Percentiles rank a stretch among this genome's conserved stretches.
phyloP scores from a whole-genome alignment of 2,797 vertebrate genomes.

The Caiman crocodilus region DNA sequence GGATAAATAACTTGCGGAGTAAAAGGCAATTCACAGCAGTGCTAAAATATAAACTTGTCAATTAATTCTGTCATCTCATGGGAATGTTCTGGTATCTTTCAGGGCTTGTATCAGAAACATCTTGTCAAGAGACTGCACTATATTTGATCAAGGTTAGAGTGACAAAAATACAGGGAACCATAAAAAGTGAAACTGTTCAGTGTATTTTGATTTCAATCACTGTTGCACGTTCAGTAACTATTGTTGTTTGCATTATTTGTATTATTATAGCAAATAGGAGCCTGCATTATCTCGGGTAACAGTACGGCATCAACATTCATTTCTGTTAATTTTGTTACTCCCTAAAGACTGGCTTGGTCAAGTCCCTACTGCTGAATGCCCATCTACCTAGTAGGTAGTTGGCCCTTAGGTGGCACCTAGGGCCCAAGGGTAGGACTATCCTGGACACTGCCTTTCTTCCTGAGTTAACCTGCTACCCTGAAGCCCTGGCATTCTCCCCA shows the following conservation, averaged over 20 bases:
- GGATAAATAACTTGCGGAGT: not conserved
- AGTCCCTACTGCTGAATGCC: too few species aligned
- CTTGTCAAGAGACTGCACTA: not conserved
- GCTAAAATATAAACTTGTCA: not conserved
- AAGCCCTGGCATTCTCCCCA: too few species aligned
- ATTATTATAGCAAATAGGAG: not conserved
- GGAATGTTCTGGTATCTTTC: not conserved
- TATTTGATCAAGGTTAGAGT: not conserved
- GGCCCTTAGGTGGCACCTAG: too few species aligned
- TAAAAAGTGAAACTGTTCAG: not conserved
- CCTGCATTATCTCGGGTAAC: too few species aligned
- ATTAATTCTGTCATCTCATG: constrained; percentile 1
- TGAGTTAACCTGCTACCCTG: too few species aligned
- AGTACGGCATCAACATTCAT: too few species aligned
- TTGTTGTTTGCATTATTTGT: not conserved
- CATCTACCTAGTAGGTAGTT: too few species aligned
- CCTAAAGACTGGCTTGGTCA: too few species aligned
- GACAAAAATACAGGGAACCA: not conserved
- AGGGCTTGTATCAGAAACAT: not conserved
- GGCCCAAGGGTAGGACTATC: too few species aligned
- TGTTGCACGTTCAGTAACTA: not conserved
- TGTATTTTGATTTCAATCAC: not conserved
- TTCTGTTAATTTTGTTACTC: too few species aligned
- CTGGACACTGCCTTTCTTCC: too few species aligned
- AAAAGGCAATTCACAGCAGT: not conserved